Evolutionary conservation across 2,888 invertebrate genomes (phyloP).

Genomic region (Loripinus fragilis): DNA sequence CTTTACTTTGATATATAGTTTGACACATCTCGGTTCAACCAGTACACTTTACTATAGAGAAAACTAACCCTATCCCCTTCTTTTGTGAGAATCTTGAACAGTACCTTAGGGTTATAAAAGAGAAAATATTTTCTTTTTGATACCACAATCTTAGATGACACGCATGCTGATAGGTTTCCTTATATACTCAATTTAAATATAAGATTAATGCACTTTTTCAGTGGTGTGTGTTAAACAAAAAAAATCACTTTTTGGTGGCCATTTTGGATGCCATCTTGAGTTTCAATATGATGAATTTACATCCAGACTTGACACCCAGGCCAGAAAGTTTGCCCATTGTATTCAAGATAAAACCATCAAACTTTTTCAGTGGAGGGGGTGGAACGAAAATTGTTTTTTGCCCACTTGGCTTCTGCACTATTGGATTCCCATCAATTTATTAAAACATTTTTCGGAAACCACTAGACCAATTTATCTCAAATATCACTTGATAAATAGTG

Average conservation of each 20-base stretch:
- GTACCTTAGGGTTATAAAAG: constrained; percentile 1
- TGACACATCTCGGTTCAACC: no score
- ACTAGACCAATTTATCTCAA: no score
- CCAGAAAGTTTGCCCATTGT: neutral
- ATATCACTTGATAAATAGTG: no score
- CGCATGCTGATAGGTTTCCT: neutral
- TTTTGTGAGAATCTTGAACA: neutral
- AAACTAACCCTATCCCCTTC: neutral
- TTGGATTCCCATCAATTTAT: no score
- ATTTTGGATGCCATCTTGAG: constrained; percentile 4
- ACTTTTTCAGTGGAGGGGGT: no score
- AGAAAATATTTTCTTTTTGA: neutral
- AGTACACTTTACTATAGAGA: neutral
- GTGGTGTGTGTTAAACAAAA: neutral
- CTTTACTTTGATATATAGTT: neutral
- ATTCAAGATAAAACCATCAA: no score
- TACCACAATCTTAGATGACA: neutral
- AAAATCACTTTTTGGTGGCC: constrained; percentile 2
- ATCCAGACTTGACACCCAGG: constrained; percentile 10
- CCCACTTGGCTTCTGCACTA: no score
- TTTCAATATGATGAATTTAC: neutral
- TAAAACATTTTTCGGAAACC: no score
- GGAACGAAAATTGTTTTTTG: no score
- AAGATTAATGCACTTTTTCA: neutral
- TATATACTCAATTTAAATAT: neutral